Conservation (phyloP, 2,888 invertebrate genomes). For the Ernsta delagoae region DNA sequence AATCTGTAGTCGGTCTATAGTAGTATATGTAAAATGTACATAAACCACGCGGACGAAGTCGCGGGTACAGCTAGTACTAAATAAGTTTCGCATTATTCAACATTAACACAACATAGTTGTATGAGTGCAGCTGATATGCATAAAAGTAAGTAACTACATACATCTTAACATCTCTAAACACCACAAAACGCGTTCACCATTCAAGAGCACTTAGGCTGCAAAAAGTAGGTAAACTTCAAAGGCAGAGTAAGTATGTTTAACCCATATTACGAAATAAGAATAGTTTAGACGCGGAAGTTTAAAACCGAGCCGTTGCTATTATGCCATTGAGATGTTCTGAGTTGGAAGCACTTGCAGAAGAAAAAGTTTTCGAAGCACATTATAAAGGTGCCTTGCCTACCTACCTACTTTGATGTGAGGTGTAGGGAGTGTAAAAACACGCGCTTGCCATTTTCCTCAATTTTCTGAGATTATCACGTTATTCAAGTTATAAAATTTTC, state of each 20-base stretch:
- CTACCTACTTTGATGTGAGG: not conserved
- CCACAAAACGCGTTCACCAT: not conserved
- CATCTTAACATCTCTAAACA: constrained; percentile 12
- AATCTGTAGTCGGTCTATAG: too few relatives aligned
- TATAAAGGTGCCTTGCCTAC: too few relatives aligned
- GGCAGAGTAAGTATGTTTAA: constrained; percentile 31
- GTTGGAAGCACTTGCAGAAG: constrained; percentile 29
- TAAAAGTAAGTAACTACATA: not conserved
- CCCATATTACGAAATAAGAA: constrained; percentile 31
- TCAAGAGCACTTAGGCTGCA: constrained; percentile 14
- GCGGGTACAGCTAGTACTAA: too few relatives aligned
- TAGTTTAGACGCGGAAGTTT: constrained; percentile 31
- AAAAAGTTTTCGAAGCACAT: constrained; percentile 18
- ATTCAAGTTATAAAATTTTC: not conserved
- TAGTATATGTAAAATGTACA: too few relatives aligned
- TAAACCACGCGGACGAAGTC: too few relatives aligned
- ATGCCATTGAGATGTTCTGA: constrained; percentile 30
- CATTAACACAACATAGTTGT: too few relatives aligned
- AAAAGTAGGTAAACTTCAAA: constrained; percentile 30
- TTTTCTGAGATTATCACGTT: too few relatives aligned
- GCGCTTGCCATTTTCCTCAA: too few relatives aligned
- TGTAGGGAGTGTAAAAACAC: too few relatives aligned
- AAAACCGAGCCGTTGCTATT: constrained; percentile 30
- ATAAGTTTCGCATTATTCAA: too few relatives aligned
- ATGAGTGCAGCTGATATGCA: not conserved